phyloP scores from a whole-genome alignment of 30 jellyfish, hydroid and myxozoan species.

The Haliclystus octoradiatus region DNA sequence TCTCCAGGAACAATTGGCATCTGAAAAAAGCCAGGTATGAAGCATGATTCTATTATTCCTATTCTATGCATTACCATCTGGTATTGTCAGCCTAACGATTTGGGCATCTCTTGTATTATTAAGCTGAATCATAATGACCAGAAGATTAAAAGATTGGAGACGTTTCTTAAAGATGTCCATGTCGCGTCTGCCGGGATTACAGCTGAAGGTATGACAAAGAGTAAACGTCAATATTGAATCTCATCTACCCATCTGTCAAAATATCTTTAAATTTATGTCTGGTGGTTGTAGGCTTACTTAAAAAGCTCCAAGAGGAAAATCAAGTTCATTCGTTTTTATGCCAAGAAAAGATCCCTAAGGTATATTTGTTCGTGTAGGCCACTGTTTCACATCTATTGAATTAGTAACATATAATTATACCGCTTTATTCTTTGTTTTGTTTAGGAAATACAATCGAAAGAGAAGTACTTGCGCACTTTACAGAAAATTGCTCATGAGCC shows the following conservation, averaged over 20 bases:
- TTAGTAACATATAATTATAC: neutral
- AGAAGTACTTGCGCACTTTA: slow-evolving; percentile 44
- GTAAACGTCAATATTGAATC: neutral
- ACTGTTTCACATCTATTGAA: neutral
- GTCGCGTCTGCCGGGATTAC: slow-evolving; percentile 81
- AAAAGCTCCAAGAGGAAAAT: slow-evolving; percentile 85
- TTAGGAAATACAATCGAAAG: slow-evolving; percentile 65
- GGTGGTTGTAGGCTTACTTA: slow-evolving; percentile 41
- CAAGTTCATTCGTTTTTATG: slow-evolving; percentile 69
- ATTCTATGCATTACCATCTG: neutral
- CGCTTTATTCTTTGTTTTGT: neutral
- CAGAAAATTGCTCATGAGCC: slow-evolving; percentile 85
- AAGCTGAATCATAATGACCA: slow-evolving; percentile 79
- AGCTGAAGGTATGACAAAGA: slow-evolving; percentile 57
- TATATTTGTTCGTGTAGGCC: neutral
- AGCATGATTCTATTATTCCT: no score
- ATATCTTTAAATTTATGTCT: neutral
- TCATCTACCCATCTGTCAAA: neutral
- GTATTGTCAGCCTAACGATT: neutral
- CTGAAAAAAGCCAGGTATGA: slow-evolving; percentile 55
- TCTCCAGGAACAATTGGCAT: slow-evolving; percentile 43
- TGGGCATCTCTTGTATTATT: neutral
- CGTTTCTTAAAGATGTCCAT: slow-evolving; percentile 56
- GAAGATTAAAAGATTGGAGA: slow-evolving; percentile 53
- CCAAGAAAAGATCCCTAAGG: slow-evolving; percentile 91